These are phyloP conservation scores for Chloebia gouldiae DNA, from an alignment of 2,113 vertebrate species.

Conservation along the genomic window DNA sequence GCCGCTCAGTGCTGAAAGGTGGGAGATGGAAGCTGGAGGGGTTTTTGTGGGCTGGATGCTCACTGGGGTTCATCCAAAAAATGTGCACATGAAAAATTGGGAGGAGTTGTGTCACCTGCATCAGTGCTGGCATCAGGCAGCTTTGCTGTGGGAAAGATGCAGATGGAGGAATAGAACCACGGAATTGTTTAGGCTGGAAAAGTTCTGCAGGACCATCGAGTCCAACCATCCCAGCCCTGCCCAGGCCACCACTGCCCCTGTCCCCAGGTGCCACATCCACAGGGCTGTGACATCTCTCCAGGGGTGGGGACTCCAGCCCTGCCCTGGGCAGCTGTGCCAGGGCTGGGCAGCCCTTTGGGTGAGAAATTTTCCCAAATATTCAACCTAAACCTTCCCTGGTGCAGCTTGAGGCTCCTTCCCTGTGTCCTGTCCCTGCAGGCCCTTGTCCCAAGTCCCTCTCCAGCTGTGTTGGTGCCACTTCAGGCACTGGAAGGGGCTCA, in stretches of 20 bases:
- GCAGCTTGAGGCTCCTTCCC: background rate
- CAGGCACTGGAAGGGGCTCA: background rate
- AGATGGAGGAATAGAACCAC: background rate
- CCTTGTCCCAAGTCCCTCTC: background rate
- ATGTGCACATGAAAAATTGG: rapidly evolving
- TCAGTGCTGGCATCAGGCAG: background rate
- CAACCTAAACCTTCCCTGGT: background rate
- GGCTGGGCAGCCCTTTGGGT: too few relatives aligned
- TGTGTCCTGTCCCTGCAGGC: background rate
- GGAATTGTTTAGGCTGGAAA: background rate
- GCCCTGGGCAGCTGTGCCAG: too few relatives aligned
- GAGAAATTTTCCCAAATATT: background rate
- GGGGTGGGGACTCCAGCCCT: background rate
- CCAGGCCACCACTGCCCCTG: rapidly evolving
- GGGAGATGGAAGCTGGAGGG: background rate
- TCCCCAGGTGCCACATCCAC: background rate
- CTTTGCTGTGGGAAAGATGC: background rate
- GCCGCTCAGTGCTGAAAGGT: background rate
- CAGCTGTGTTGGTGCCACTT: background rate
- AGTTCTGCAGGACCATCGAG: rapidly evolving
- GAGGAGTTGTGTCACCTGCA: background rate
- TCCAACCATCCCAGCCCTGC: background rate
- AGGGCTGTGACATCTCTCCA: background rate
- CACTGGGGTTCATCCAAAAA: too few relatives aligned
- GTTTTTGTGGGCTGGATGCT: background rate